These are phyloP conservation scores for Sthenelais limicola DNA, from an alignment of 2,888 invertebrate species.

Conservation along the genomic window DNA sequence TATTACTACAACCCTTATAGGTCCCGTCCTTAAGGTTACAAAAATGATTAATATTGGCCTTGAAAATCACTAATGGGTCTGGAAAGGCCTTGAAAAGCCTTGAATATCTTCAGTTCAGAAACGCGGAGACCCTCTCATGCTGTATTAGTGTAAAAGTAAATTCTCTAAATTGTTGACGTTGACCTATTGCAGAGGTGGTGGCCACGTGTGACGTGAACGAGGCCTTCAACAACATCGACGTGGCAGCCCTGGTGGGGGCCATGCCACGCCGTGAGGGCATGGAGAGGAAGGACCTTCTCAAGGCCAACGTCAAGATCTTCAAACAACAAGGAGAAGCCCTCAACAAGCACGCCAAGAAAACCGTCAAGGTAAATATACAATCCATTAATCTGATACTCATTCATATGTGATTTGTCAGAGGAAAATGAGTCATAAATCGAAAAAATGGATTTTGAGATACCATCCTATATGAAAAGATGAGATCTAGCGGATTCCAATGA, in stretches of 20 bases:
- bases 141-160: too few relatives aligned
- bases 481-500: too few relatives aligned
- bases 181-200: constrained; percentile 78
- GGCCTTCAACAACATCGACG: constrained; percentile 96
- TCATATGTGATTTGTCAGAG: not conserved
- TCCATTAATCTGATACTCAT: not conserved
- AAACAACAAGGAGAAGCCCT: constrained; percentile 96
- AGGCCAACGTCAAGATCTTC: constrained; percentile 98
- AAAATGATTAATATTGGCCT: too few relatives aligned
- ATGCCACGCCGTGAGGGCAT: constrained; percentile 98
- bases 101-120: too few relatives aligned
- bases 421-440: constrained; percentile 4
- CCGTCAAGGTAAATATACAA: constrained; percentile 87
- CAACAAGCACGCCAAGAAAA: constrained; percentile 90
- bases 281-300: constrained; percentile 97
- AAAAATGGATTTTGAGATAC: not conserved
- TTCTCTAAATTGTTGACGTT: too few relatives aligned
- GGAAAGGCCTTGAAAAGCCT: too few relatives aligned
- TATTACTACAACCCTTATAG: too few relatives aligned
- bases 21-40: too few relatives aligned
- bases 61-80: too few relatives aligned
- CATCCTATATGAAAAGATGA: too few relatives aligned
- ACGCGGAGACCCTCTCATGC: too few relatives aligned
- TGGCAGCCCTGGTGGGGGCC: constrained; percentile 96
- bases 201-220: constrained; percentile 89